Percentiles rank a stretch among this genome's conserved stretches.
phyloP scores from a whole-genome alignment of 2,113 vertebrate species.

The Tylochromis polylepis region DNA sequence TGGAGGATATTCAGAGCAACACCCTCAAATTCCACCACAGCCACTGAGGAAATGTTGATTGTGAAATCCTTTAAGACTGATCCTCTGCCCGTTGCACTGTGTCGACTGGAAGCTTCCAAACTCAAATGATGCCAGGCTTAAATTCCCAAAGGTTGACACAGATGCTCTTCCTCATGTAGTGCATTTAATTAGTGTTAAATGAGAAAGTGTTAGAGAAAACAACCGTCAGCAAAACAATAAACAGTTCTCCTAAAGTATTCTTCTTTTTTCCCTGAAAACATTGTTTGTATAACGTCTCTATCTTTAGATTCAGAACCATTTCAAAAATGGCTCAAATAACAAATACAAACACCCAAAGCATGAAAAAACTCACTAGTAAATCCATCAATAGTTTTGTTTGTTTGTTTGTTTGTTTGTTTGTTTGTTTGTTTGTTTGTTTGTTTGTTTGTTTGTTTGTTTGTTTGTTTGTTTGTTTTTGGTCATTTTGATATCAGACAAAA shows the following conservation, averaged over 20 bases:
- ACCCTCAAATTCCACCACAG: not conserved
- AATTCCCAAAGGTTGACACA: slow-evolving; percentile 45
- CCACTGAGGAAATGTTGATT: slow-evolving; percentile 6
- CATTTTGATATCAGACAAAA: not conserved
- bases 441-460: no score
- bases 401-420: no score
- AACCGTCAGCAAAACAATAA: slow-evolving; percentile 1
- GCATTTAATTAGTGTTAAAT: slow-evolving; percentile 48
- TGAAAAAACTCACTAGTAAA: not conserved
- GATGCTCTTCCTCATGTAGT: slow-evolving; percentile 31
- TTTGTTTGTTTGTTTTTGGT: no score
- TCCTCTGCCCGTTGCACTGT: slow-evolving; percentile 6
- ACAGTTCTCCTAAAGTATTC: not conserved
- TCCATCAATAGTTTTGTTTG: not conserved
- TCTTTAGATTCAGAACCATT: not conserved
- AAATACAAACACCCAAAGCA: not conserved
- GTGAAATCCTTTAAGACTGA: slow-evolving; percentile 32
- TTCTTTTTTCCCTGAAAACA: not conserved
- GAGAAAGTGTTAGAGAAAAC: not conserved
- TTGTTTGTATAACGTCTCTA: not conserved
- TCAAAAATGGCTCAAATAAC: not conserved
- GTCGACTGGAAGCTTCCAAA: slow-evolving; percentile 9
- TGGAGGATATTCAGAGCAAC: slow-evolving; percentile 5
- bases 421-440: no score
- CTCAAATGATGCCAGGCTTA: slow-evolving; percentile 11